phyloP scores from a whole-genome alignment of 2,888 invertebrate genomes.

The Chrysolina oricalcia region DNA sequence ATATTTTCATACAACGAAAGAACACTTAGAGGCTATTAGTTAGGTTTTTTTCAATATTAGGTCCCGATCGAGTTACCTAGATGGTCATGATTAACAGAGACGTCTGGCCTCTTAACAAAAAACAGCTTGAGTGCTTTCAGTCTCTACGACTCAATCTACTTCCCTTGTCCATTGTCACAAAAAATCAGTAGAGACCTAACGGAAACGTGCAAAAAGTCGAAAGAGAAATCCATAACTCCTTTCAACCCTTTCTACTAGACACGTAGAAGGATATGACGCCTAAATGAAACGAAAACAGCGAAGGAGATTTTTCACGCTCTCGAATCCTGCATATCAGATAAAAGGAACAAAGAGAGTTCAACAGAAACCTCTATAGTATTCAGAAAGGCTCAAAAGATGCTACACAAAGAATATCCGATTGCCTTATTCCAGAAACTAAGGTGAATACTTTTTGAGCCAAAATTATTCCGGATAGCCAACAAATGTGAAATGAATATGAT shows the following conservation, averaged over 20 bases:
- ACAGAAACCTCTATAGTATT: neutral
- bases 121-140: neutral
- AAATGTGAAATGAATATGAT: no score
- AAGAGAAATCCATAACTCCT: neutral
- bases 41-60: neutral
- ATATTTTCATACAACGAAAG: no score
- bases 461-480: no score
- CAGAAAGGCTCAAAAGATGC: neutral
- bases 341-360: neutral
- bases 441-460: no score
- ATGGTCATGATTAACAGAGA: neutral
- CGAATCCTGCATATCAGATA: neutral
- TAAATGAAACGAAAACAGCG: neutral
- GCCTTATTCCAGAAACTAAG: neutral
- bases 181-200: neutral
- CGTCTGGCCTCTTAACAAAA: neutral
- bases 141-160: neutral
- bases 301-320: constrained; percentile 4
- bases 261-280: neutral
- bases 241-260: neutral
- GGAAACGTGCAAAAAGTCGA: neutral
- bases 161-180: neutral
- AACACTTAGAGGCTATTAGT: no score
- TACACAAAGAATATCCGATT: neutral
- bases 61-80: neutral